A percentile compares a stretch with the other conserved stretches of the same genome.
Conservation (phyloP, 53 echinoderm and acorn worm species). For the Arbacia lixula region DNA sequence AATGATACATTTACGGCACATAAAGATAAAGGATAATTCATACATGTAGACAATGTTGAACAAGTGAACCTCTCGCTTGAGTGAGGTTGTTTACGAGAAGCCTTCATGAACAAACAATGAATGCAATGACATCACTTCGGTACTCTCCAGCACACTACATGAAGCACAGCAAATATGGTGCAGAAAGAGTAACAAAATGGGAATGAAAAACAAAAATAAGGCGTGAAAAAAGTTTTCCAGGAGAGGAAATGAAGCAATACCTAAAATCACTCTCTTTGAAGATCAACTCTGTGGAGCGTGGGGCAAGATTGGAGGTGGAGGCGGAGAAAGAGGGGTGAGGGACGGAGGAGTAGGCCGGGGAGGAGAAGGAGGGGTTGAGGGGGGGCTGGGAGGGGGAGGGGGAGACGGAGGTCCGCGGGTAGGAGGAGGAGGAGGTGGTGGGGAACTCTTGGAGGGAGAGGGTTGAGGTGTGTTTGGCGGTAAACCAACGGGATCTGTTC, state of each 20-base stretch:
- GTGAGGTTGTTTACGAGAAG: no score
- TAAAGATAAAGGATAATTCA: no score
- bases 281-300: constrained; percentile 8
- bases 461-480: constrained; percentile 50
- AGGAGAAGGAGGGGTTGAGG: constrained; percentile 63
- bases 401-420: constrained; percentile 26
- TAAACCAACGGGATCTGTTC: constrained; percentile 57
- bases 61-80: no score
- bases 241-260: constrained; percentile 5
- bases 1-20: no score
- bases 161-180: no score
- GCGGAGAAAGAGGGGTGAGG: background rate
- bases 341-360: constrained; percentile 53
- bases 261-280: constrained; percentile 43
- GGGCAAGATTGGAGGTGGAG: constrained; percentile 11
- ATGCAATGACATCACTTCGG: no score
- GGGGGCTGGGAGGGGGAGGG: constrained; percentile 62
- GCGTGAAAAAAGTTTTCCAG: background rate
- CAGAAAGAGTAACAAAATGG: no score
- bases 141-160: no score
- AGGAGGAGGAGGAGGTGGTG: constrained; percentile 35
- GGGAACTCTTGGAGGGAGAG: constrained; percentile 34
- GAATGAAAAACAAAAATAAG: background rate
- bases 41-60: no score
- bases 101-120: no score